phyloP scores from a whole-genome alignment of 2,113 vertebrate genomes.

The Ciconia boyciana region DNA sequence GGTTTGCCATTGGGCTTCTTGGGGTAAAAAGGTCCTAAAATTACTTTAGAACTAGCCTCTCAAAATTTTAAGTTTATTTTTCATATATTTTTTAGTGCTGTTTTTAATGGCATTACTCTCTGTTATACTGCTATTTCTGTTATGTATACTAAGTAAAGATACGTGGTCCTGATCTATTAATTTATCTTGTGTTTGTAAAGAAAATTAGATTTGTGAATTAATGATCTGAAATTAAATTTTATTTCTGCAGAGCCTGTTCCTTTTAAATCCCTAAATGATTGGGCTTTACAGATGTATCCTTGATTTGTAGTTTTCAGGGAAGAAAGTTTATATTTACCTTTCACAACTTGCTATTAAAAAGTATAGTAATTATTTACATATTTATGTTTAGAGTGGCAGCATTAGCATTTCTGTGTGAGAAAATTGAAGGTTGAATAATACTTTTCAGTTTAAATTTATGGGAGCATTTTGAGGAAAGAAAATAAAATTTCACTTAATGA shows the following conservation, averaged over 20 bases:
- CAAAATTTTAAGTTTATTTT: not conserved
- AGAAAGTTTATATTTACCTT: constrained; percentile 17
- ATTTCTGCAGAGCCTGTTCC: constrained; percentile 69
- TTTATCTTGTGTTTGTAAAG: not conserved
- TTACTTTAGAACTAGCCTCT: not conserved
- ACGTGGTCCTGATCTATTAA: not conserved
- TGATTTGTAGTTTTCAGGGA: not conserved
- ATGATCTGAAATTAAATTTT: constrained; percentile 42
- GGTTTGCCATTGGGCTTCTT: not conserved
- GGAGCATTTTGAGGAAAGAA: not conserved
- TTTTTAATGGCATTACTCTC: not conserved
- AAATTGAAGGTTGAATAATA: not conserved
- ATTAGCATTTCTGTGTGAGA: not conserved
- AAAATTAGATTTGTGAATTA: not conserved
- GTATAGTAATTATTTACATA: not conserved
- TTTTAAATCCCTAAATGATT: constrained; percentile 71
- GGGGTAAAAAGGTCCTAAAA: not conserved
- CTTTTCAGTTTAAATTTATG: not conserved
- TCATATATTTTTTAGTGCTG: not conserved
- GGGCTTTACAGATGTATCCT: constrained; percentile 79
- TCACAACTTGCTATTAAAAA: not conserved
- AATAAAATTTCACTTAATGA: not conserved
- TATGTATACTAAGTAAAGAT: not conserved
- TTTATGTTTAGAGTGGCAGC: not conserved
- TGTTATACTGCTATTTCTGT: not conserved